These are phyloP conservation scores for Drosophila chauvacae DNA, from an alignment of 1,140 invertebrate genomes.

Conservation along the genomic window DNA sequence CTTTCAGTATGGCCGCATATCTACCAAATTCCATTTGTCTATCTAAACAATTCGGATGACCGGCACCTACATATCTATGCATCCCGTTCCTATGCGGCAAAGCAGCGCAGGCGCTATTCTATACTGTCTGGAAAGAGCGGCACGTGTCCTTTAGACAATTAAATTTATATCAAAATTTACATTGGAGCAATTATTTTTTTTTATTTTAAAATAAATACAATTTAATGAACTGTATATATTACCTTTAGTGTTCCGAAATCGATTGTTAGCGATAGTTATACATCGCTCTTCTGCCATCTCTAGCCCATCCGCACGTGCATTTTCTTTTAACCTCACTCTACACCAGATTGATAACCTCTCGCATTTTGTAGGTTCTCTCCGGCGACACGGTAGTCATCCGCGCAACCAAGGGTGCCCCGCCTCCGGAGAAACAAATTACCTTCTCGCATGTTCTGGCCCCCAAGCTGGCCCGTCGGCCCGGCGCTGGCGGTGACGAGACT, in stretches of 20 bases:
- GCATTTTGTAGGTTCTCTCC: conserved; percentile 90
- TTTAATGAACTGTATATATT: not conserved
- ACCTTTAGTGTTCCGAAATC: conserved; percentile 1
- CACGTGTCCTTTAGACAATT: not conserved
- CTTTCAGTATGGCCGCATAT: conserved; percentile 4
- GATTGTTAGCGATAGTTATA: conserved; percentile 12
- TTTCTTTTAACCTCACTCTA: conserved; percentile 67
- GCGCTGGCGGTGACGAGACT: conserved; percentile 88
- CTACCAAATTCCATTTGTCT: conserved; percentile 10
- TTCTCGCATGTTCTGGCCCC: conserved; percentile 96
- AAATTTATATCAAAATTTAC: not conserved
- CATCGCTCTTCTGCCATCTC: conserved; percentile 12
- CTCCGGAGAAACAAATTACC: conserved; percentile 95
- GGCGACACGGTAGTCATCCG: conserved; percentile 96
- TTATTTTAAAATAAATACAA: not conserved
- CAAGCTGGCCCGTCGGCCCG: conserved; percentile 92
- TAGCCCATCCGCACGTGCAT: conserved; percentile 20
- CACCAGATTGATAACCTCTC: conserved; percentile 1
- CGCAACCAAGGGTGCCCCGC: conserved; percentile 91
- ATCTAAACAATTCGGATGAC: conserved; percentile 6
- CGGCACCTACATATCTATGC: not conserved
- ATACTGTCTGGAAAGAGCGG: not conserved
- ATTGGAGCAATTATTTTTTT: not conserved
- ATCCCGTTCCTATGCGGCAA: not conserved
- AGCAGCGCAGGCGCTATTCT: conserved; percentile 4